Evolutionary conservation across 2,888 invertebrate genomes (phyloP), one percentile per base, ranked within the genome.

Genomic region (Exephanes ischioxanthus): DNA sequence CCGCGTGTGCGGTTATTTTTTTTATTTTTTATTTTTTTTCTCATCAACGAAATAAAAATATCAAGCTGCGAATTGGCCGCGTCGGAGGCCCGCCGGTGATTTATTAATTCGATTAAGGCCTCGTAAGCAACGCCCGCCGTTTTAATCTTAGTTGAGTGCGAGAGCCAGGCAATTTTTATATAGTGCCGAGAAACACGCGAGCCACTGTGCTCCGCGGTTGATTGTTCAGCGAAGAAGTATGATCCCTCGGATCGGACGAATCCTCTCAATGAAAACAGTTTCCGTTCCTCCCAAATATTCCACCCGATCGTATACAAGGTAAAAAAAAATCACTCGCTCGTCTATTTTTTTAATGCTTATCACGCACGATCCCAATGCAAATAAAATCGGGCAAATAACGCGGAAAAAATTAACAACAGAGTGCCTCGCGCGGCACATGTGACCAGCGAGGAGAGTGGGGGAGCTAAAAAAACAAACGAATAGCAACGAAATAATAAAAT

Each of bases 41-140:
- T 78, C 83, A 76, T 51, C 81, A 22, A 41, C 63, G 86, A 88
- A 91, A 91, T 90, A 91, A 92, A 92, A 92, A 90, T 91, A 91
- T 91, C 91, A 90, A 89, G 89, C 89, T 88, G 90, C 80, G 90
- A 92, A 91, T 91, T 90, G 89, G 89, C 87, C 88, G 87, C 80
- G 89, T 87, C 58, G 76, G 80, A 84, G 84, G 84, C 80, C 75
- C 81, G 86, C 72, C 78, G 86, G 87, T 92, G 92, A 92, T 92
- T 92, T 92, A 92, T 92, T 91, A 90, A 92, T 92, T 92, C 92
- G 92, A 92, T 92, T 92, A 91, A 91, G 84, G 89, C 89, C 89
- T 90, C 89, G 90, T 91, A 92, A 91, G 90, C 90, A 89, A 88
- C 89, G 89, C 84, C 76, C 87, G 89, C 87, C 84, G 89, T 89